These are phyloP conservation scores for Epizoanthus ramosus DNA, from an alignment of 92 coral and sea anemone genomes.

Conservation along the genomic window DNA sequence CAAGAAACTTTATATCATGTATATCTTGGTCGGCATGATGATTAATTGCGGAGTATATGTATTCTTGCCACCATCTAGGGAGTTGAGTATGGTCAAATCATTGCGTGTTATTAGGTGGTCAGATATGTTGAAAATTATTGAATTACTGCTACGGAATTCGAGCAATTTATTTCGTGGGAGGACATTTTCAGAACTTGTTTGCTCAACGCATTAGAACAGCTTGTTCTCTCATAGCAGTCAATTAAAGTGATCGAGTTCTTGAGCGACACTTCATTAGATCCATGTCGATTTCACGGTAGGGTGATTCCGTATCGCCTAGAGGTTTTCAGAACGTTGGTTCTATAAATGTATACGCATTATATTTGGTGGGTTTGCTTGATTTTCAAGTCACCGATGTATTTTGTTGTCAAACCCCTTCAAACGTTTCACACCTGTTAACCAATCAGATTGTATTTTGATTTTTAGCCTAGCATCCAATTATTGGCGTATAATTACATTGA, in stretches of 20 bases:
- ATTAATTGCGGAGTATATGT: not conserved
- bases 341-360: too few relatives aligned
- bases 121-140: conserved; percentile 30
- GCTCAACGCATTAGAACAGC: conserved; percentile 17
- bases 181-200: not conserved
- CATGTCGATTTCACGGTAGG: conserved; percentile 32
- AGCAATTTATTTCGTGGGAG: conserved; percentile 22
- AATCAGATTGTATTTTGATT: not conserved
- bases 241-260: not conserved
- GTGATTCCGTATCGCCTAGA: not conserved
- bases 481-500: not conserved
- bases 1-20: not conserved
- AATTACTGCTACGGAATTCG: conserved; percentile 36
- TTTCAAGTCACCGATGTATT: not conserved
- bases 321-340: too few relatives aligned
- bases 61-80: not conserved
- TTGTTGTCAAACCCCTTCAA: not conserved
- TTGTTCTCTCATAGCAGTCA: not conserved
- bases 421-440: too few relatives aligned
- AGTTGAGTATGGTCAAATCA: not conserved
- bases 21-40: not conserved
- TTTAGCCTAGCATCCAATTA: not conserved
- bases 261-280: not conserved
- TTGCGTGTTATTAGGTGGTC: conserved; percentile 15
- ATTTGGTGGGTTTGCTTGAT: not conserved